Evolutionary conservation across 2,888 invertebrate species (phyloP).

Genomic region (Muschampia plurimacula): DNA sequence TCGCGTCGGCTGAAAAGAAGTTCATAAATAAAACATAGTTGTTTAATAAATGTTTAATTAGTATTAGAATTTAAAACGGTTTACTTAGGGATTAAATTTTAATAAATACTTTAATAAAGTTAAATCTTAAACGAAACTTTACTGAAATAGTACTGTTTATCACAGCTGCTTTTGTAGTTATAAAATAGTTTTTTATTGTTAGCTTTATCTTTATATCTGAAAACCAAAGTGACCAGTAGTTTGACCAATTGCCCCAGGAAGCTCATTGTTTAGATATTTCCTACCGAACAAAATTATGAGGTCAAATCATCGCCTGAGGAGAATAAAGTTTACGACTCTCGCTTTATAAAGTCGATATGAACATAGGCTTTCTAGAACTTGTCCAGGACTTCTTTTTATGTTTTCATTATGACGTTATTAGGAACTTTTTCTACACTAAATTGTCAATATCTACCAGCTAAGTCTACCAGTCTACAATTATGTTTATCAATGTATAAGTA

Average conservation of each 20-base stretch:
- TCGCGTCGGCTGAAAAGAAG: too few species aligned
- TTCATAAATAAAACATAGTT: too few species aligned
- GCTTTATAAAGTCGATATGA: constrained; percentile 72
- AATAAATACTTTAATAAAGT: too few species aligned
- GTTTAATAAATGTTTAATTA: too few species aligned
- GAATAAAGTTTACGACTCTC: constrained; percentile 65
- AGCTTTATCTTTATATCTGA: too few species aligned
- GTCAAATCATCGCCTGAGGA: constrained; percentile 59
- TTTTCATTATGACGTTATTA: constrained; percentile 55
- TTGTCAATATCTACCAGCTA: constrained; percentile 12
- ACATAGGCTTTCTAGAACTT: constrained; percentile 54
- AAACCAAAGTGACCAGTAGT: background rate
- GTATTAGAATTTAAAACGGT: too few species aligned
- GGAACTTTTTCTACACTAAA: constrained; percentile 40
- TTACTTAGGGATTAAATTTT: too few species aligned
- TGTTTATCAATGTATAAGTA: background rate
- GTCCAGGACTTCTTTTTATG: constrained; percentile 57
- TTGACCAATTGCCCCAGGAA: background rate
- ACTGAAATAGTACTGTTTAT: too few species aligned
- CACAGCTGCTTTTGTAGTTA: too few species aligned
- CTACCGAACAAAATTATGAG: constrained; percentile 46
- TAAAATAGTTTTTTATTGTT: too few species aligned
- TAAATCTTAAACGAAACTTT: too few species aligned
- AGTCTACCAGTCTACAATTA: background rate
- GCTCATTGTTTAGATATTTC: background rate